A percentile compares a stretch with the other conserved stretches of the same genome.
phyloP scores from a whole-genome alignment of 92 coral and sea anemone genomes.

The Umimayanthus kanabou region DNA sequence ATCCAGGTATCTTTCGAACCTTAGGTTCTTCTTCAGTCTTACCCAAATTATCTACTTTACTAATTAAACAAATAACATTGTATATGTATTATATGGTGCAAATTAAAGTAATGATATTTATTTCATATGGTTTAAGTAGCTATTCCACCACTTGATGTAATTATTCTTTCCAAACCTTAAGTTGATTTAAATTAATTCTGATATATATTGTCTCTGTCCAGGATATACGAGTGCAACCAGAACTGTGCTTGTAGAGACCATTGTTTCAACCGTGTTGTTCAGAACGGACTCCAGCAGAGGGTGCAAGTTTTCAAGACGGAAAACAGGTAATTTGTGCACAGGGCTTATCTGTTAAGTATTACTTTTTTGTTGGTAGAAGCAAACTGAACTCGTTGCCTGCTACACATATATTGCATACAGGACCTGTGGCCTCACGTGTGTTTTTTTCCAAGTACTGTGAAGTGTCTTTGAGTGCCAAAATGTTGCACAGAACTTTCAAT shows the following conservation, averaged over 20 bases:
- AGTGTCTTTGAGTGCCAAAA: too few species aligned
- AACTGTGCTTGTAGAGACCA: slow-evolving; percentile 85
- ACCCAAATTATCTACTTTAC: too few species aligned
- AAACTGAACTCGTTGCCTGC: not conserved
- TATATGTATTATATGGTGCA: too few species aligned
- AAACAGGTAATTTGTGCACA: slow-evolving; percentile 59
- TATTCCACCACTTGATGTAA: too few species aligned
- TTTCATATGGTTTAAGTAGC: too few species aligned
- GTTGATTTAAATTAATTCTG: too few species aligned
- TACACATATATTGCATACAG: not conserved
- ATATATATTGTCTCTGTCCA: slow-evolving; percentile 5
- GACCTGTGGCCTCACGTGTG: not conserved
- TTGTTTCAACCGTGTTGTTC: slow-evolving; percentile 95
- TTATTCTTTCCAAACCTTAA: too few species aligned
- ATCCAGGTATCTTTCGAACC: not conserved
- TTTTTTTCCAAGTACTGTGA: too few species aligned
- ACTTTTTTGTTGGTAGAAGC: not conserved
- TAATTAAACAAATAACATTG: too few species aligned
- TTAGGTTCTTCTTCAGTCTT: too few species aligned
- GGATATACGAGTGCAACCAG: slow-evolving; percentile 94
- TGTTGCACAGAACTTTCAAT: too few species aligned
- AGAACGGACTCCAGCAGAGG: slow-evolving; percentile 87
- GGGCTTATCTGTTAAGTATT: not conserved
- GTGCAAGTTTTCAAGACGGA: slow-evolving; percentile 93
- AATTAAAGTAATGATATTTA: too few species aligned